Evolutionary conservation across 2,113 vertebrate genomes (phyloP), one percentile per base, ranked within the genome.

Genomic region (Bombycilla garrulus): DNA sequence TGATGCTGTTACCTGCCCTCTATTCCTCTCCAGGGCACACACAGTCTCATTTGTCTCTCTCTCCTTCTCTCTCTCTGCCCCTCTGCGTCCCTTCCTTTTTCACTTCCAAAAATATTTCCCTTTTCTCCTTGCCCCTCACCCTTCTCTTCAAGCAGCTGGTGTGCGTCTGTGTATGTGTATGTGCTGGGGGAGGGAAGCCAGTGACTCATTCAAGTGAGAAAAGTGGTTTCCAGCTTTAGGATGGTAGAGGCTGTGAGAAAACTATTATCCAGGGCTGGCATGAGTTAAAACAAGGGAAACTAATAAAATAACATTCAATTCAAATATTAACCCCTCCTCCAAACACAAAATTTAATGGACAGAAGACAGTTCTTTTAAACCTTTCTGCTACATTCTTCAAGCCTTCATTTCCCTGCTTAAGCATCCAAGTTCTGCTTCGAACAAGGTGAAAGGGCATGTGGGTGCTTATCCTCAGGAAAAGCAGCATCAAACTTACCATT

Each of bases 161-260:
- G 56, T 92, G 67, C 62, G 35, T 62, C 70, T 42, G 73, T 66
- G 35, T 62, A 73, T 42, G 73, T 85, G 26, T 50, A 47, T 60
- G 79, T 65, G 42, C 62, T 88, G 95, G 67, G 62, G 82, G 85
- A 82, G 74, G 58, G 76, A 88, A 95, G 76, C 54, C 48, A 83
- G 70, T 97, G 96, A 96, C 86, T 96, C 95, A 96, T n/a, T 93
- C 81, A 89, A 95, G 84, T 78, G 64, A 92, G 67, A 89, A 95
- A 92, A 95, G 92, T 53, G 50, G 60, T 85, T 97, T 96, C 89
- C 85, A 93, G 92, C 73, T 61, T 72, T 84, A 86, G 56, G 61
- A 86, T 78, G 65, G 87, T 54, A 64, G 40, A 92, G 51, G 66
- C 64, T 96, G 53, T 29, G 16, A 93, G 70, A 81, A 95, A 96